Base-by-base conservation (phyloP, 2,888 invertebrate species). In the Agrochola litura region DNA sequence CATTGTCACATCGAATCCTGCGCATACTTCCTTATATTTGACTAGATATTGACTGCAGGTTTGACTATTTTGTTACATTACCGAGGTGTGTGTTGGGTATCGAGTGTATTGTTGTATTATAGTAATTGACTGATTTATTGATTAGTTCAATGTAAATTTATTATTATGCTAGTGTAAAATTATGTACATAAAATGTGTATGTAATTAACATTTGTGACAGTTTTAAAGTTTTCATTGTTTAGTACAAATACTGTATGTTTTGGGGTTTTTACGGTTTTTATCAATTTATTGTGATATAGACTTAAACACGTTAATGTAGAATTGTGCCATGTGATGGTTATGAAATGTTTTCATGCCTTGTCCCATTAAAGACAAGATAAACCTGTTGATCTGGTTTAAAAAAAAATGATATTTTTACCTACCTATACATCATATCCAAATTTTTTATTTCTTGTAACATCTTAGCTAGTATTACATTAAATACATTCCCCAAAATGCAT, bases 51-150 rank as follows among this genome's bases (percentile, higher is more conserved):
- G 52, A 81, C 72, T 81, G 77, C 76, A 81, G 71, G 69, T 73
- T 71, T 67, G 63, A 76, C 70, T 72, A 66, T 79, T 71, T 71
- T 80, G 76, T 82, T 79, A 82, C 77, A 83, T 79, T 75, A 68
- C 73, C 30, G 60, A 73, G 73, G 73, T 81, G 76, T 81, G 76
- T 86, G 80, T 81, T 69, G 73, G 77, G 60, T 88, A 83, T 83
- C 67, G 66, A 82, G 84, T 82, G 78, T 88, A 82, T 89, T 90
- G 87, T 91, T 91, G 91, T 93, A 93, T 91, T 92, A 92, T 90
- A 93, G 89, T 92, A 92, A 92, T 93, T 93, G 95, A 95, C 95
- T 95, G 95, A 95, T 92, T 92, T 92, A 91, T 93, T 91, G 90
- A 91, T 93, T 94, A 93, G 91, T 92, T 91, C 83, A 89, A 88